Evolutionary conservation across 2,888 invertebrate genomes (phyloP).

Genomic region (Alloplasta piceator): DNA sequence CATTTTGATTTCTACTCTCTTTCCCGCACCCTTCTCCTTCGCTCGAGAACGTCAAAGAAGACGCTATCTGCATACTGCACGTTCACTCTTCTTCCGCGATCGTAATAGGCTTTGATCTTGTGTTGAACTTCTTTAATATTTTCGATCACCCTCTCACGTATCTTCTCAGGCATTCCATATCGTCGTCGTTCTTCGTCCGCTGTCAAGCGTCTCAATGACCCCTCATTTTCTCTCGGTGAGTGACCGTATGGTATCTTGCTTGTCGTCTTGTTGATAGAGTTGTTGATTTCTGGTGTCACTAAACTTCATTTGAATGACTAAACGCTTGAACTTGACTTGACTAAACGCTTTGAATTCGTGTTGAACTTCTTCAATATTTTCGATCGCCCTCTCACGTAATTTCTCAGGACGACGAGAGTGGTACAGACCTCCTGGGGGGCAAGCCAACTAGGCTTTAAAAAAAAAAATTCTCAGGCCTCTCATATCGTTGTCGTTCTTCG

Average conservation of each 20-base stretch:
- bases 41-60: too few relatives aligned
- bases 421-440: too few relatives aligned
- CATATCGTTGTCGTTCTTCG: conserved; percentile 34
- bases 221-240: conserved; percentile 24
- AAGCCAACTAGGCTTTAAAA: too few relatives aligned
- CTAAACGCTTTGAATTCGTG: conserved; percentile 37
- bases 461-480: too few relatives aligned
- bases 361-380: conserved; percentile 32
- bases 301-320: too few relatives aligned
- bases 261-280: conserved; percentile 63
- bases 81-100: too few relatives aligned
- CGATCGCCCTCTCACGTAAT: conserved; percentile 39
- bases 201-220: conserved; percentile 25
- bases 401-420: too few relatives aligned
- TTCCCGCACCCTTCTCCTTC: too few relatives aligned
- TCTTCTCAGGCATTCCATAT: conserved; percentile 31
- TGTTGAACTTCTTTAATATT: conserved; percentile 32
- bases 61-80: conserved; percentile 34
- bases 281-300: conserved; percentile 31
- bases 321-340: too few relatives aligned
- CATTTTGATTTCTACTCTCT: too few relatives aligned
- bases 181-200: conserved; percentile 34
- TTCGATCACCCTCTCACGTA: conserved; percentile 39
- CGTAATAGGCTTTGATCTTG: conserved; percentile 15
- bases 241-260: conserved; percentile 61